Evolutionary conservation across 2,888 invertebrate genomes (phyloP), one percentile per base, ranked within the genome.

Genomic region (Agrilus mali): DNA sequence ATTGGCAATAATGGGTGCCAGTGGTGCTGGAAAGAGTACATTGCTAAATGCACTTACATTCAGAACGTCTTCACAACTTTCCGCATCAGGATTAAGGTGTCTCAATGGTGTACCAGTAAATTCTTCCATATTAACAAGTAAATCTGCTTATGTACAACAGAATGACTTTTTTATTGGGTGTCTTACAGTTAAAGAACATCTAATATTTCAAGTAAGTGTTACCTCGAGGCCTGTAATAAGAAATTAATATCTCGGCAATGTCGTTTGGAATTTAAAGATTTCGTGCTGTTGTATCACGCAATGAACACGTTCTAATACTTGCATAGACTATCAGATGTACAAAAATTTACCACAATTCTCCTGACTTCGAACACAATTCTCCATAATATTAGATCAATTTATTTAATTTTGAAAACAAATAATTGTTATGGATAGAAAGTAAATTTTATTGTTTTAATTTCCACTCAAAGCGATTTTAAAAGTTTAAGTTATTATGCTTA

Each of bases 1-100:
- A 22, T 68, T 92, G 37, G 89, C 90, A 2, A 82, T 92, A 38
- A 80, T 93, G 79, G 92, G 92, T 1, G 83, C 87, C 1, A 87
- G 86, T 22, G 95, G 95, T 0, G 90, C 94, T 0, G 95, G 95
- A 2, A 96, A 96, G 70, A 94, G 95, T 0, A 95, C 94, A 0
- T 75, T 96, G 3, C 70, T 96, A 44, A 95, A 96, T 65, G 80
- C 89, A 0, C 64, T 96, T 49, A 92, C 90, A 6, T 86, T 85
- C 63, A 77, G 88, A 17, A 81, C 84, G n/a, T 72, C 78, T 0
- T 70, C 75, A 22, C 80, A 80, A 3, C 74, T 87, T 2, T 74
- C 78, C 14, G 74, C 84, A 36, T 70, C 70, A 12, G 78, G 78
- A 10, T 59, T 66, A 17, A 63, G 75, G 52, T 72, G 72, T 41